Base-by-base conservation (phyloP, 2,797 vertebrate species). In the Dendrocincla tyrannina region DNA sequence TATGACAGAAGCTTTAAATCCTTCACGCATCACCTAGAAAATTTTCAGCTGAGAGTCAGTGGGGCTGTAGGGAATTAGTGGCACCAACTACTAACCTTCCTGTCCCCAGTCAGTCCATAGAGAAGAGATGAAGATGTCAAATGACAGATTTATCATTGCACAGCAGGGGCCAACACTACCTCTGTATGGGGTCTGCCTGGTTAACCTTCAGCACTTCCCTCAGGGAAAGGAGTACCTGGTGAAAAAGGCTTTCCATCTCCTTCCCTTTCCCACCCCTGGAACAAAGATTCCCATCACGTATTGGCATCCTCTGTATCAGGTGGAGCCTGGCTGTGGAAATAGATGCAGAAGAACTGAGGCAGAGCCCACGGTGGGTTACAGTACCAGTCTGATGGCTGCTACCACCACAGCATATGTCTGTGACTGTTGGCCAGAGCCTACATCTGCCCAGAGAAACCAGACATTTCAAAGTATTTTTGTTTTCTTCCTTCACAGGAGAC, bases 401-500 rank as follows among this genome's bases (percentile, higher is more conserved):
- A 44, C 41, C 33, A 60, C 25, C 42, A 60, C 8, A 67, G n/a
- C 14, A 22, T 1, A 0, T 17, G 27, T 25, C 14, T 0, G 0
- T 11, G 33, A 56, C 37, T 69, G 12, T 74, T 60, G 70, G 11
- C 46, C 25, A 91, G 49, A 42, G 41, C 32, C 56, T 88, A 70
- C 12, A 80, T 18, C 16, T 23, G 53, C 59, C 16, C 68, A 56
- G 52, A 93, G 27, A 37, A 60, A 64, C 3, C 13, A 85, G 49
- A 50, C 9, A 35, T 74, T 58, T 52, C 27, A 70, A 72, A 92
- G 44, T 24, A n/a, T 1, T 77, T 93, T 56, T 91, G 32, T 32
- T 92, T 77, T 41, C 27, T 37, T 70, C 41, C 53, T 50, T 73
- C 60, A 33, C 0, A 35, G 41, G 33, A 86, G 72, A 70, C 18